A percentile compares a stretch with the other conserved stretches of the same genome.
phyloP scores from a whole-genome alignment of 2,113 vertebrate species.

The Anarhynchus alexandrinus region DNA sequence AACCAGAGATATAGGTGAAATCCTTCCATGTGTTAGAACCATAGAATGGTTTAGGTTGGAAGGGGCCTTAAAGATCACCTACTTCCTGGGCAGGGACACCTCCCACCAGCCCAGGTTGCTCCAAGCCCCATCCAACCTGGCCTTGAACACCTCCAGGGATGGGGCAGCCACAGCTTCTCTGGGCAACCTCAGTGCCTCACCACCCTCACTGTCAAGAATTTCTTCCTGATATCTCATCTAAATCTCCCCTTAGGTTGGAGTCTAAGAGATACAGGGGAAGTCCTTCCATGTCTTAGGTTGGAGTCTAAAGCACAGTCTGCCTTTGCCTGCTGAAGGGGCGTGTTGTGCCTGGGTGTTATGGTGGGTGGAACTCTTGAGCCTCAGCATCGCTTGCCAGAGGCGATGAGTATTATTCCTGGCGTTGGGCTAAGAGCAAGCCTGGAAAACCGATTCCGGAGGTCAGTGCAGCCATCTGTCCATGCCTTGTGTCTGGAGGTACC shows the following conservation, averaged over 20 bases:
- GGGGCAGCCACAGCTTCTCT: no score
- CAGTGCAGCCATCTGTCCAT: accelerated
- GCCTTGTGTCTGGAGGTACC: not conserved
- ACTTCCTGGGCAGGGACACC: no score
- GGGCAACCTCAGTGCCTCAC: no score
- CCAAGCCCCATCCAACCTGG: no score
- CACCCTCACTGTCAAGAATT: no score
- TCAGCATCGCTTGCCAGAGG: not conserved
- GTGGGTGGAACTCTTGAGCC: not conserved
- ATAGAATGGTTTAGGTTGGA: no score
- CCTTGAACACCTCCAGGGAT: no score
- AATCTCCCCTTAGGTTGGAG: not conserved
- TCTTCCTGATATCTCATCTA: no score
- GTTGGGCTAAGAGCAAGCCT: not conserved
- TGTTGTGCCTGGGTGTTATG: not conserved
- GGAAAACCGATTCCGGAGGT: not conserved
- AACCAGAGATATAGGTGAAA: not conserved
- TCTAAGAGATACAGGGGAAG: not conserved
- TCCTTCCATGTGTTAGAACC: no score
- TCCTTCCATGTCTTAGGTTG: not conserved
- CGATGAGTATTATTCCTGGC: not conserved
- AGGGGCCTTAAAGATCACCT: no score
- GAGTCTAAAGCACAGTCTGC: not conserved
- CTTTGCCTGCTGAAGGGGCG: not conserved
- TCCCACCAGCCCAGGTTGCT: no score